Evolutionary conservation across 2,113 vertebrate species (phyloP), one percentile per base, ranked within the genome.

Genomic region (Theristicus caerulescens): DNA sequence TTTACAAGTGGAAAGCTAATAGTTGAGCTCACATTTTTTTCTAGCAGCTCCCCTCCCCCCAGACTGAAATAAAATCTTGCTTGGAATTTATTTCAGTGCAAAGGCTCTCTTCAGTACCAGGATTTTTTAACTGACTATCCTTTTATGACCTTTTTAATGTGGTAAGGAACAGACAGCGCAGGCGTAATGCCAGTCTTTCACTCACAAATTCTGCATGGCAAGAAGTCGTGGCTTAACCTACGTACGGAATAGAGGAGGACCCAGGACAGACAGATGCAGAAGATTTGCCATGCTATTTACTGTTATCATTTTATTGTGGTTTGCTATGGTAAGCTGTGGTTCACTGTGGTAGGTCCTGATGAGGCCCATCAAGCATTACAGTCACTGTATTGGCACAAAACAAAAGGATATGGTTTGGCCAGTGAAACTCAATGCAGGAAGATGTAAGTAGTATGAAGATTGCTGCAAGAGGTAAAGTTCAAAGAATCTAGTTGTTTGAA

Each of bases 1-100:
- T 98, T 96, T 96, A 87, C 85, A 97, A 97, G 91, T 94, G 77
- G 94, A 98, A 98, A 98, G 95, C 94, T 94, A 97, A 96, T 97
- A 97, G 96, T 97, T 90, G 93, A 84, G 89, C 95, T 94, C 85
- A 69, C 42, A 25, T 88, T 95, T 89, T 97, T 94, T 97, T 87
- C 80, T 36, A 95, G 72, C 61, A 57, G 58, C 46, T 94, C 46
- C 15, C 59, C 44, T 85, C 70, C 70, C 19, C 58, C 14, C 26
- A 64, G n/a, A 69, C 36, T 51, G 86, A 26, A 69, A 88, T 51
- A n/a, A 95, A 89, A 70, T 58, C 74, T 66, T 52, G 66, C 73
- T 82, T 90, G 91, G 91, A 95, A 96, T 90, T 92, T 91, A 82
- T 88, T 85, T 90, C 64, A 34, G 49, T 83, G 86, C 88, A 36